These are phyloP conservation scores for Astyanax mexicanus DNA, from an alignment of 2,797 vertebrate genomes.

Conservation along the genomic window DNA sequence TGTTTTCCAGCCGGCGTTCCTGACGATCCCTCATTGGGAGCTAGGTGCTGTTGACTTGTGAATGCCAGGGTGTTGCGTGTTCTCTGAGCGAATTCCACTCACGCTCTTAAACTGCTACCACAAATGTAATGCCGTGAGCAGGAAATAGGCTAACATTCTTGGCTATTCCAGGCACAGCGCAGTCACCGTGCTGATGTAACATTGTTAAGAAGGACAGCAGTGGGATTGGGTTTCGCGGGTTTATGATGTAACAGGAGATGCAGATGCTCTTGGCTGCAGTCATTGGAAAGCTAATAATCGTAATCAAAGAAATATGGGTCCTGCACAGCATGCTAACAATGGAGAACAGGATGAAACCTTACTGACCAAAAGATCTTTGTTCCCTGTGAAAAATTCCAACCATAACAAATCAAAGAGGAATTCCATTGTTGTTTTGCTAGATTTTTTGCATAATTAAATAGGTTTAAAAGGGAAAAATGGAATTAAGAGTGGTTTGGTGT, in stretches of 20 bases:
- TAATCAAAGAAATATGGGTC: background rate
- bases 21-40: slow-evolving; percentile 22
- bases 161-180: background rate
- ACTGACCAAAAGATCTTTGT: background rate
- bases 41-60: slow-evolving; percentile 15
- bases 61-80: background rate
- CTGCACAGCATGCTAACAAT: slow-evolving; percentile 19
- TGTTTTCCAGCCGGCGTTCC: slow-evolving; percentile 16
- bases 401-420: no score
- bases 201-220: slow-evolving; percentile 10
- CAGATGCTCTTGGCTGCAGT: background rate
- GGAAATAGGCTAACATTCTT: background rate
- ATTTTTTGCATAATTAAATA: no score
- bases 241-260: slow-evolving; percentile 6
- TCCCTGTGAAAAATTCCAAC: background rate
- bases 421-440: no score
- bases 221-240: background rate
- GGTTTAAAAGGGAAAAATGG: no score
- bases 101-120: slow-evolving; percentile 6
- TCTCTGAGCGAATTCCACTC: slow-evolving; percentile 20
- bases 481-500: no score
- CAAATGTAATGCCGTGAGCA: background rate
- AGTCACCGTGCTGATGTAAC: slow-evolving; percentile 5
- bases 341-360: background rate
- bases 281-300: background rate